Evolutionary conservation across 2,797 vertebrate genomes (phyloP).

Genomic region (Parauchenoglanis punctatus): DNA sequence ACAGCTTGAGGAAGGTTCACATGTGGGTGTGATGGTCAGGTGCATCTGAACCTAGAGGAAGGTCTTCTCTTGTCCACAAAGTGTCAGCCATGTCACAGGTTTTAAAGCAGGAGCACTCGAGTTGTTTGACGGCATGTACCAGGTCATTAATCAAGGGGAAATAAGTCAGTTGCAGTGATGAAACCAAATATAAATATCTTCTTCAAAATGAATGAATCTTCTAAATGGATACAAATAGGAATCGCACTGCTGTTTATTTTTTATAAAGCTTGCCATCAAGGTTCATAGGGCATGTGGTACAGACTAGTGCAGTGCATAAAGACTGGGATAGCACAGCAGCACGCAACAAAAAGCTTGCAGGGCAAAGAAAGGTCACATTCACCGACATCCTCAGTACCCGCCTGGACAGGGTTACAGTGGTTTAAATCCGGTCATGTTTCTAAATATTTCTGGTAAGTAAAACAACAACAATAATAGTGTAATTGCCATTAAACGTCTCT

Average conservation of each 20-base stretch:
- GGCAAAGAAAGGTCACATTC: background rate
- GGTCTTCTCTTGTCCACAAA: background rate
- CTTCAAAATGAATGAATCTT: background rate
- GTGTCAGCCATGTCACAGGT: too few species aligned
- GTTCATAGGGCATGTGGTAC: too few species aligned
- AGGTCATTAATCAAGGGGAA: background rate
- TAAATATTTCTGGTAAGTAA: background rate
- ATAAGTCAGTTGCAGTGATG: background rate
- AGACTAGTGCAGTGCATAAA: too few species aligned
- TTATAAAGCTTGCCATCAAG: too few species aligned
- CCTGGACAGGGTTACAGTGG: background rate
- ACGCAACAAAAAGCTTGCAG: background rate
- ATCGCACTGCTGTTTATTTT: background rate
- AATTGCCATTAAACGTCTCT: too few species aligned
- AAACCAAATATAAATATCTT: background rate
- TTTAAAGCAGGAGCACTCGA: too few species aligned
- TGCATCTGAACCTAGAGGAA: background rate
- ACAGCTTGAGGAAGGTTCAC: background rate
- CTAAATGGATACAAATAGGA: background rate
- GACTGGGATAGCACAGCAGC: too few species aligned
- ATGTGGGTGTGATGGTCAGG: background rate
- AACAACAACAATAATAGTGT: background rate
- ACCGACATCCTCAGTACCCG: background rate
- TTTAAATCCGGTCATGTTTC: background rate
- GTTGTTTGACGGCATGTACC: background rate